Percentiles rank a stretch among this genome's conserved stretches.
These are phyloP conservation scores for Darevskia nairensis DNA, from an alignment of 2,797 vertebrate genomes.

Conservation along the genomic window DNA sequence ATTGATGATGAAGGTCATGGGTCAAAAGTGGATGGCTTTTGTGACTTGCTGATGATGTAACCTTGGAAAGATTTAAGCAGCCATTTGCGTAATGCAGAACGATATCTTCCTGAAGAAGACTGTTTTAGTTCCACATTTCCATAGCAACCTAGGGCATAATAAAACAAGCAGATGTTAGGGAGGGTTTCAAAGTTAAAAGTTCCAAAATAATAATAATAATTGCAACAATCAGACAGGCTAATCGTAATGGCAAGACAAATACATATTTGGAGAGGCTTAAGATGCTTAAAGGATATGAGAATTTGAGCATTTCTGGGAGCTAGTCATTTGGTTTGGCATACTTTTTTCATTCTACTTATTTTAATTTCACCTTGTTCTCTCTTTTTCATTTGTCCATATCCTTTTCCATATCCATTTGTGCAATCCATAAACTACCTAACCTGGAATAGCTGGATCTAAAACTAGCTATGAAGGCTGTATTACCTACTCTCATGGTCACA, in stretches of 20 bases:
- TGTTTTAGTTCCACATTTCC: constrained; percentile 63
- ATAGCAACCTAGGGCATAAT: constrained; percentile 59
- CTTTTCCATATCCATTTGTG: constrained; percentile 15
- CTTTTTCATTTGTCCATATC: constrained; percentile 37
- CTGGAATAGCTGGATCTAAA: not conserved
- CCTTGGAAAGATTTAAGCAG: constrained; percentile 71
- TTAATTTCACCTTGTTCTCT: constrained; percentile 50
- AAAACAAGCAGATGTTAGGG: constrained; percentile 68
- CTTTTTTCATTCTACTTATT: constrained; percentile 22
- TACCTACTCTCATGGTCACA: too few species aligned
- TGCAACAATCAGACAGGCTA: fast-evolving
- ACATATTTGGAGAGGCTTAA: constrained; percentile 35
- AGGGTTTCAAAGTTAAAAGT: constrained; percentile 26
- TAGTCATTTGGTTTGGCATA: not conserved
- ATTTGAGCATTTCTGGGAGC: constrained; percentile 33
- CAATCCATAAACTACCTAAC: constrained; percentile 9
- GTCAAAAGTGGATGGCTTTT: constrained; percentile 47
- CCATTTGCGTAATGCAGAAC: constrained; percentile 67
- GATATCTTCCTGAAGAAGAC: constrained; percentile 68
- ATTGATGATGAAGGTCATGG: constrained; percentile 17
- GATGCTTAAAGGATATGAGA: constrained; percentile 1
- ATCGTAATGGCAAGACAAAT: constrained; percentile 4
- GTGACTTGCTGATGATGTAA: constrained; percentile 68
- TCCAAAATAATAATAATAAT: constrained; percentile 2
- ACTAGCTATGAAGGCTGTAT: too few species aligned